Base-by-base conservation (phyloP, 1,140 invertebrate genomes). In the Glomeris maerens region DNA sequence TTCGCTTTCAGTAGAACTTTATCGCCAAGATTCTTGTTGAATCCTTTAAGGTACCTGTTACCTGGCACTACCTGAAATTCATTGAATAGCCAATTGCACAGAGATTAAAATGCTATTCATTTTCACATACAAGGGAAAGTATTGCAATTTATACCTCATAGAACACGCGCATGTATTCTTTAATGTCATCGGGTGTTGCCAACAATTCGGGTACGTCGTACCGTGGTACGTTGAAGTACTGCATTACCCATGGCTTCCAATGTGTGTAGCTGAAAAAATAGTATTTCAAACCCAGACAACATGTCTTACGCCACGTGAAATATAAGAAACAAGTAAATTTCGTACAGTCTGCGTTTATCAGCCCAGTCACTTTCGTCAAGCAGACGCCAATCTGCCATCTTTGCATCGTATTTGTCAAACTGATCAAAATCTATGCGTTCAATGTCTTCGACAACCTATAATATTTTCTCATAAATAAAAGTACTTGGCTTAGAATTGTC, bases 391-490 rank as follows among this genome's bases (percentile, higher is more conserved):
- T 91, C 84, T 45, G 70, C 64, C 65, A 82, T 67, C 62, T 84
- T 84, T 41, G 72, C 62, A 45, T 67, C 63, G 56, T 68, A 55
- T 17, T 60, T 56, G 13, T 59, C 60, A 55, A 70, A 77, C 48
- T 64, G 58, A 17, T 82, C 76, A 59, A 86, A 82, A 64, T 84
- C 71, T n/a, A 92, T 69, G 42, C 76, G 65, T 64, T 91, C 87
- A 47, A 92, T 82, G 69, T 92, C 87, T 63, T 90, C 83, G 1
- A 89, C 72, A 2, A 62, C 52, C 50, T 54, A 14, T 17, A 50
- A 42, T n/a, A n/a, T n/a, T n/a, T n/a, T n/a, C n/a, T n/a, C n/a
- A n/a, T n/a, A n/a, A n/a, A 36, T 27, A 26, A 13, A 46, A 45
- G 3, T 44, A 25, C 13, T 0, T n/a, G n/a, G 20, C 0, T 22